Evolutionary conservation across 2,113 vertebrate species (phyloP).

Genomic region (Pyrgilauda ruficollis): DNA sequence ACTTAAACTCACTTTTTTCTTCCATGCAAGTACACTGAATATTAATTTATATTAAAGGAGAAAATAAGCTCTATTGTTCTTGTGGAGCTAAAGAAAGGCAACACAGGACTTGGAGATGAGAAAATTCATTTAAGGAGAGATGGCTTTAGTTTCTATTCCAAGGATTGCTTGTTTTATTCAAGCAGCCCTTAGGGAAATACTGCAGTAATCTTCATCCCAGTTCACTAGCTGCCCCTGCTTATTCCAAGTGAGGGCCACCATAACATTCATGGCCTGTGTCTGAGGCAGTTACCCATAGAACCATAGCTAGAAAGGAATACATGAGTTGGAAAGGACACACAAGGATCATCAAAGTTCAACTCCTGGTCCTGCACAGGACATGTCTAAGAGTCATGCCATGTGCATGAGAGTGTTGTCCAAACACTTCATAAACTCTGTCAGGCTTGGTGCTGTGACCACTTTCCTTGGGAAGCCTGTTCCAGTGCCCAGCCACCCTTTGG

Average conservation of each 20-base stretch:
- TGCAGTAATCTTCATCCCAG: neutral
- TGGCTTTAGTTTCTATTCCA: neutral
- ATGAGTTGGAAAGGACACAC: neutral
- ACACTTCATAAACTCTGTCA: neutral
- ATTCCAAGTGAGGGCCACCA: neutral
- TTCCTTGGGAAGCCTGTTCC: neutral
- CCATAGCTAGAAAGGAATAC: neutral
- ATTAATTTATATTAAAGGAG: neutral
- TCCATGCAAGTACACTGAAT: neutral
- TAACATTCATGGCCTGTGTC: too few species aligned
- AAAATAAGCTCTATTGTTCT: neutral
- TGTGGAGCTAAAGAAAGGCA: neutral
- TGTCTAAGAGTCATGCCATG: neutral
- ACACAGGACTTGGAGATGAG: neutral
- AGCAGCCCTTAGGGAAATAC: neutral
- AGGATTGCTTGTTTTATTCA: neutral
- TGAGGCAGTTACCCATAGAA: rapidly evolving
- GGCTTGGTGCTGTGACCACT: neutral
- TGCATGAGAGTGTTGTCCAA: neutral
- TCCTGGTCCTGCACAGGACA: neutral
- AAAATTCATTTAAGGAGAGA: neutral
- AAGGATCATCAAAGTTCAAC: neutral
- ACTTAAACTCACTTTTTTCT: neutral
- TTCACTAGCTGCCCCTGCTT: neutral
- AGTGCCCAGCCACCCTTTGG: neutral